Evolutionary conservation across 2,797 vertebrate genomes (phyloP).

Genomic region (Coreius guichenoti): DNA sequence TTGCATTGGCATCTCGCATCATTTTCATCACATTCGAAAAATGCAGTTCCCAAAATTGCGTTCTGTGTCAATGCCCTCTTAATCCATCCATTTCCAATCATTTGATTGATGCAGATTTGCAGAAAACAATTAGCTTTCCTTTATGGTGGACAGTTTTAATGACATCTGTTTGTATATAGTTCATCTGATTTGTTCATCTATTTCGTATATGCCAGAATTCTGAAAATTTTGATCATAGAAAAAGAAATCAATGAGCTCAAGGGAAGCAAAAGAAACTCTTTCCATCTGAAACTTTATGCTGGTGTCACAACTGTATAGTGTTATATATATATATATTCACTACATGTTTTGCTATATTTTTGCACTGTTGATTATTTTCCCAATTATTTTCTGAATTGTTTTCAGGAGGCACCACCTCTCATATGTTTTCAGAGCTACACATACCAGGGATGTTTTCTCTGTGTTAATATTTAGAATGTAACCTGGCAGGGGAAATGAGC

Average conservation of each 20-base stretch:
- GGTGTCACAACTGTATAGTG: background rate
- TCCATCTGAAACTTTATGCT: background rate
- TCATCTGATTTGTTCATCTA: no score
- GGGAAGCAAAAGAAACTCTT: background rate
- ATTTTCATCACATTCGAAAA: no score
- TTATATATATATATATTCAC: background rate
- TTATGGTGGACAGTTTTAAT: no score
- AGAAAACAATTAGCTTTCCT: no score
- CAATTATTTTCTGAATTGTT: background rate
- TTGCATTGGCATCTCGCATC: no score
- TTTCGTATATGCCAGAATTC: no score
- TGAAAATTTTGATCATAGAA: no score
- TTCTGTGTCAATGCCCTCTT: background rate
- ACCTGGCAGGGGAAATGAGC: conserved; percentile 19
- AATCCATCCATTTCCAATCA: background rate
- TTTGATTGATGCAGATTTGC: no score
- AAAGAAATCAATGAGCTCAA: background rate
- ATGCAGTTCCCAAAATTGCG: no score
- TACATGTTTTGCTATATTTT: background rate
- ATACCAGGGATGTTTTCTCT: conserved; percentile 1
- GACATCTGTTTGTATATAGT: no score
- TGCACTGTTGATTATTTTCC: background rate
- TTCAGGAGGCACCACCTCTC: background rate
- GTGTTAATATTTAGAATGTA: conserved; percentile 39
- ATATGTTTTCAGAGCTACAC: background rate